Base-by-base conservation (phyloP, 1,140 invertebrate species). In the Trypoxylus dichotomus region DNA sequence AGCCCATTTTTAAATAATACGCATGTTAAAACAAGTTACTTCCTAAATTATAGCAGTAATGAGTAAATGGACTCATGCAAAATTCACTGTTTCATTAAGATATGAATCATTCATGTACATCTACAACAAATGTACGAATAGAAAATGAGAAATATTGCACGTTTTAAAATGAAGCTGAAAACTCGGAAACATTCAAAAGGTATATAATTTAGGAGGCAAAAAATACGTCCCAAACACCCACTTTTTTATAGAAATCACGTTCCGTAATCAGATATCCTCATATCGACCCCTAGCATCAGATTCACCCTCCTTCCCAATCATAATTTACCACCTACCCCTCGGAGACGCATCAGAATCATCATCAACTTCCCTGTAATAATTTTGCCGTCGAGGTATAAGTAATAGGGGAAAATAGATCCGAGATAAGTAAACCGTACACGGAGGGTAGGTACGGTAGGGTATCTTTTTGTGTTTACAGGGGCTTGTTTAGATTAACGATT, bases 401-500 rank as follows among this genome's bases (percentile, higher is more conserved):
- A 68, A 68, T 68, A 68, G 60, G 60, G 27, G 27, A 68, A 15
- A 24, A 27, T 29, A 68, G 60, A 68, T 68, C 25, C 8, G 60
- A 68, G 60, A 68, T 68, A 68, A 68, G 24, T 29, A 68, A 54
- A 68, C 60, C 25, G 60, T 25, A 27, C 15, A 68, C 24, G 3
- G 60, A 68, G 60, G 47, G 32, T 37, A 37, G 32, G 32, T 37
- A 37, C 5, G 32, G 47, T 37, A 37, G 32, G 32, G 47, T 54
- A 68, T 13, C 60, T 68, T 68, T 68, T 27, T 24, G 60, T 27
- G 47, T 54, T 54, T 54, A 68, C 27, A 68, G 60, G 60, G 60
- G 60, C 21, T 68, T 68, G 60, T 29, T 68, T 29, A 25, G 60
- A 68, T 68, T 68, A 24, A 68, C 60, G 60, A 68, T 68, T 68